Evolutionary conservation across 2,113 vertebrate genomes (phyloP), one percentile per base, ranked within the genome.

Genomic region (Panurus biarmicus): DNA sequence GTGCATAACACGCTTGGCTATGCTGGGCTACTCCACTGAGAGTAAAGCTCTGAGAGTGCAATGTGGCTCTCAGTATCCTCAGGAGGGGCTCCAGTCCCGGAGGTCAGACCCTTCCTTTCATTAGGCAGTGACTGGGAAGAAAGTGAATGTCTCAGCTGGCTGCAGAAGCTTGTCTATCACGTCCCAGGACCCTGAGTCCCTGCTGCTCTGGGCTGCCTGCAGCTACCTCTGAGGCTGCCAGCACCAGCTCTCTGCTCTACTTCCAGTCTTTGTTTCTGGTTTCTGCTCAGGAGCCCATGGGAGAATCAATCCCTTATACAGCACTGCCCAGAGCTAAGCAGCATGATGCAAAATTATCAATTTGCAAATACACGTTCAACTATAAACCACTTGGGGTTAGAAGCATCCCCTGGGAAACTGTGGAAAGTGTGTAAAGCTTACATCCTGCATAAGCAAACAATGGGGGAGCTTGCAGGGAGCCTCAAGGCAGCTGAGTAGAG

Each of bases 361-460:
- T 89, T 96, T 96, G 77, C 93, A 95, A 95, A 96, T 88, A 92
- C 60, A 93, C 88, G 62, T 83, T 90, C 75, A 86, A 53, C 88
- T 94, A n/a, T 77, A 88, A 95, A 70, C 47, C 8, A 1, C 79
- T 65, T 80, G 92, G 77, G 71, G 82, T 83, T 92, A 86, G 75
- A 83, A 33, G 6, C 3, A 2, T 74, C 90, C 72, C 88, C 64
- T 58, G 88, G 78, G 92, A 80, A 77, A 66, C 58, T 45, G 28
- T 42, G 71, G 82, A 18, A 89, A 90, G 42, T 12, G 5, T 90
- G 33, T 54, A 82, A 83, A 66, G 35, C 66, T 87, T 53, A 66
- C 35, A 92, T 85, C 42, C 71, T 85, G 75, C 75, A 66, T 77
- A 90, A 90, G 72, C 75, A 90, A 82, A 60, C 0, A 0, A 33